Conservation (phyloP, 2,888 invertebrate species). For the Pyralis farinalis region DNA sequence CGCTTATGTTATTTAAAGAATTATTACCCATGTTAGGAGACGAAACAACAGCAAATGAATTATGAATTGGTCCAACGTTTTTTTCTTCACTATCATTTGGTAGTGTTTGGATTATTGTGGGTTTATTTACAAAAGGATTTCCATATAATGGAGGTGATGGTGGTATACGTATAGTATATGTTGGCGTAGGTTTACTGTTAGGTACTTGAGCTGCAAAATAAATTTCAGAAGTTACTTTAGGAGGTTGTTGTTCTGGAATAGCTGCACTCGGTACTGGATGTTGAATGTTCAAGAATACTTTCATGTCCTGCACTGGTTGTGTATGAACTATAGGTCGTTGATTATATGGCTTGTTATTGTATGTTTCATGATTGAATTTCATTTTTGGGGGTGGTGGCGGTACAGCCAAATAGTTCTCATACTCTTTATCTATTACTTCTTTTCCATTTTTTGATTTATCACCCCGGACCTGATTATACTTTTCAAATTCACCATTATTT, state of each 20-base stretch:
- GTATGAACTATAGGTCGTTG: constrained; percentile 63
- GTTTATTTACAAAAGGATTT: constrained; percentile 32
- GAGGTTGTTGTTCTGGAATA: constrained; percentile 47
- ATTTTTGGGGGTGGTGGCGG: constrained; percentile 71
- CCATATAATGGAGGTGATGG: constrained; percentile 27
- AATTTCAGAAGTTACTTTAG: constrained; percentile 74
- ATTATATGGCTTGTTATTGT: constrained; percentile 53
- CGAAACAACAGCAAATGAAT: constrained; percentile 35
- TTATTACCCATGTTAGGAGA: constrained; percentile 43
- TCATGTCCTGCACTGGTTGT: constrained; percentile 71
- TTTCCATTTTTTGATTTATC: constrained; percentile 49
- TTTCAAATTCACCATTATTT: constrained; percentile 52
- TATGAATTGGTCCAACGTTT: constrained; percentile 23
- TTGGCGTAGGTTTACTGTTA: constrained; percentile 54
- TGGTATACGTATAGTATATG: constrained; percentile 66
- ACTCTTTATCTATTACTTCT: constrained; percentile 67
- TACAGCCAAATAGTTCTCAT: constrained; percentile 71
- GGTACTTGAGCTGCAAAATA: constrained; percentile 71
- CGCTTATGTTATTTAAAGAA: constrained; percentile 32
- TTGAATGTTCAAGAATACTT: constrained; percentile 67
- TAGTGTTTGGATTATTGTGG: constrained; percentile 23
- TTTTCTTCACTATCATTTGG: constrained; percentile 17
- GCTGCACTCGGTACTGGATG: constrained; percentile 55
- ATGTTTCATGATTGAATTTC: constrained; percentile 49
- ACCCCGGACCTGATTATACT: constrained; percentile 40